Evolutionary conservation across 1,140 invertebrate genomes (phyloP).

Genomic region (Thaumetopoea pityocampa): DNA sequence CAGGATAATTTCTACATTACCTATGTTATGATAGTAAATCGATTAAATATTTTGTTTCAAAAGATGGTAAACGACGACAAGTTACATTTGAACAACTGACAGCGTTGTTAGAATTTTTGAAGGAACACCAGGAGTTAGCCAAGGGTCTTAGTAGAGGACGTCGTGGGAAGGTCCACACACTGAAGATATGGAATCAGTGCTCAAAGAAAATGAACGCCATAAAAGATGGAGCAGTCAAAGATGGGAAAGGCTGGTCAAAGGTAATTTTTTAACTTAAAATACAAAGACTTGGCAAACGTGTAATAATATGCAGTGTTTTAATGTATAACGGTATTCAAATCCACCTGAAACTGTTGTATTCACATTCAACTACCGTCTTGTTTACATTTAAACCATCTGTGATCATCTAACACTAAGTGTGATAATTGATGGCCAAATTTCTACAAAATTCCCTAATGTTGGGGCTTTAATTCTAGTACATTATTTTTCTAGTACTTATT

Average conservation of each 20-base stretch:
- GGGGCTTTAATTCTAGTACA: too few species aligned
- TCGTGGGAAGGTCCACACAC: conserved; percentile 25
- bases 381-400: too few species aligned
- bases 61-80: conserved; percentile 20
- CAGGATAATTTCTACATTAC: too few species aligned
- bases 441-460: too few species aligned
- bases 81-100: conserved; percentile 32
- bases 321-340: too few species aligned
- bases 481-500: too few species aligned
- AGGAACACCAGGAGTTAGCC: conserved; percentile 28
- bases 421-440: too few species aligned
- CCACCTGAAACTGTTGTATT: too few species aligned
- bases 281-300: neutral
- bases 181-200: conserved; percentile 34
- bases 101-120: conserved; percentile 34
- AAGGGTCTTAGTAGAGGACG: conserved; percentile 29
- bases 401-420: too few species aligned
- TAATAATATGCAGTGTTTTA: neutral
- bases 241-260: conserved; percentile 45
- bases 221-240: conserved; percentile 32
- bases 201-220: conserved; percentile 35
- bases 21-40: too few species aligned
- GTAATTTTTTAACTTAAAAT: conserved; percentile 14
- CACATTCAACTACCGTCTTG: too few species aligned
- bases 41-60: conserved; percentile 3